Percentiles rank a stretch among this genome's conserved stretches.
Conservation (phyloP, 2,797 vertebrate genomes). For the Alfaro cultratus region DNA sequence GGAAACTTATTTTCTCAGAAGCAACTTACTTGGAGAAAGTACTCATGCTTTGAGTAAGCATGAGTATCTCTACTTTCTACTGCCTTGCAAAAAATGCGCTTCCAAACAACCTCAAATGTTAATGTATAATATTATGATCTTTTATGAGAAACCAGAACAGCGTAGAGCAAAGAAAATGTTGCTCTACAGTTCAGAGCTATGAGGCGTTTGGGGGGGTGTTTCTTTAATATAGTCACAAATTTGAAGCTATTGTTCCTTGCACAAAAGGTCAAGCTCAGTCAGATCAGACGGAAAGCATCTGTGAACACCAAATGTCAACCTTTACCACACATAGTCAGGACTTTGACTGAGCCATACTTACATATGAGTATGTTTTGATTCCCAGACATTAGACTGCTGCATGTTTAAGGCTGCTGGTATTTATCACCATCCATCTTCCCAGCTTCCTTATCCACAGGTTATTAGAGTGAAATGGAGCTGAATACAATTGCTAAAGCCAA, state of each 20-base stretch:
- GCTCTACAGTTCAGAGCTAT: neutral
- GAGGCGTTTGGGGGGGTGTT: neutral
- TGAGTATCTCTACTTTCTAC: neutral
- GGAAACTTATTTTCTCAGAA: neutral
- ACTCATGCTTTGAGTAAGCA: neutral
- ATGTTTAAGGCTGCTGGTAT: neutral
- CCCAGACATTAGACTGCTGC: neutral
- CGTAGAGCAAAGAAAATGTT: neutral
- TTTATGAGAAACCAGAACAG: neutral
- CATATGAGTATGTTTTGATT: neutral
- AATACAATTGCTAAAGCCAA: neutral
- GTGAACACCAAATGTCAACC: neutral
- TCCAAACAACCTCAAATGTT: neutral
- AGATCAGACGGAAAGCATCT: neutral
- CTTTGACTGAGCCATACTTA: neutral
- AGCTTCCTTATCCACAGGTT: neutral
- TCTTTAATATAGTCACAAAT: neutral
- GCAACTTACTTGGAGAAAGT: neutral
- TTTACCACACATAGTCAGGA: neutral
- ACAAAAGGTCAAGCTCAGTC: neutral
- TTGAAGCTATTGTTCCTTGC: neutral
- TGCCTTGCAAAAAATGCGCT: neutral
- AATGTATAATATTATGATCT: neutral
- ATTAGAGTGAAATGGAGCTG: neutral
- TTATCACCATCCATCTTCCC: neutral